Conservation (phyloP, 2,797 vertebrate species). For the Neomorphus geoffroyi region DNA sequence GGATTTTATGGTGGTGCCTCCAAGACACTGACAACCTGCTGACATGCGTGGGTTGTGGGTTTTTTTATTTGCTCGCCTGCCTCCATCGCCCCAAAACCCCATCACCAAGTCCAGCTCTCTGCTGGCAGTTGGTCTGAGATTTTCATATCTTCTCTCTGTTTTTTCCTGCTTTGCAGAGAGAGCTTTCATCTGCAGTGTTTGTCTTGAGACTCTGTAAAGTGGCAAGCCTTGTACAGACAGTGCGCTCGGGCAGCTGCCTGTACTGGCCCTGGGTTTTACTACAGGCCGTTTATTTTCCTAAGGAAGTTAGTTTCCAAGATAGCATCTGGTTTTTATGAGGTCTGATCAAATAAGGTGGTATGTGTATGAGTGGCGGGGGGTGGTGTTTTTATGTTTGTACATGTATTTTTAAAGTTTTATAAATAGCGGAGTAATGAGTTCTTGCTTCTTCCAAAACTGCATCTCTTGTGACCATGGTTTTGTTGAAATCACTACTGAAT, state of each 20-base stretch:
- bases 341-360: slow-evolving; percentile 56
- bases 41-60: neutral
- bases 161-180: neutral
- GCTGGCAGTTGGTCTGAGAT: neutral
- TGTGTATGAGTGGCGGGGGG: neutral
- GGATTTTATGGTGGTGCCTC: neutral
- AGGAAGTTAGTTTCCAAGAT: slow-evolving; percentile 31
- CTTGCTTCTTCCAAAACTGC: neutral
- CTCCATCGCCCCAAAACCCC: neutral
- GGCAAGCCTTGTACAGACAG: neutral
- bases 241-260: neutral
- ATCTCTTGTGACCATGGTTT: neutral
- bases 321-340: slow-evolving; percentile 53
- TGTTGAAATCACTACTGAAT: neutral
- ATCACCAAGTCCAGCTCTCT: neutral
- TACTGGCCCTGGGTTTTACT: slow-evolving; percentile 12
- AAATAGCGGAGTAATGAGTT: neutral
- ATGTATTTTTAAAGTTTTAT: slow-evolving; percentile 22
- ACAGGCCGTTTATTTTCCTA: slow-evolving; percentile 21
- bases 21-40: neutral
- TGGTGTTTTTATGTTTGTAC: slow-evolving; percentile 18
- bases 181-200: neutral
- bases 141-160: neutral
- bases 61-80: neutral
- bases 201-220: neutral